phyloP scores from a whole-genome alignment of 1,140 invertebrate genomes.

The Cydia splendana region DNA sequence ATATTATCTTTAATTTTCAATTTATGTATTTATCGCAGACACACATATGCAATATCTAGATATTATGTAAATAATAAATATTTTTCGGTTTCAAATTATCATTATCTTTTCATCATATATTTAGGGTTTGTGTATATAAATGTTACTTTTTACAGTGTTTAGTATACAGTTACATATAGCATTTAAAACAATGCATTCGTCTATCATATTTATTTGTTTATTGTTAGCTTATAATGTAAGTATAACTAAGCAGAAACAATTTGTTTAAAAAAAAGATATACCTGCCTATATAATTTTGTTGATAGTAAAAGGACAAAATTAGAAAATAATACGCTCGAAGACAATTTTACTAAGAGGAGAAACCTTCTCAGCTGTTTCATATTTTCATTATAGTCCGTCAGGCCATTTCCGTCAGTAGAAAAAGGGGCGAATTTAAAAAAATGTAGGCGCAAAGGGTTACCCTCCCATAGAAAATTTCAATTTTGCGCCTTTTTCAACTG shows the following conservation, averaged over 20 bases:
- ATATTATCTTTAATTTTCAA: background rate
- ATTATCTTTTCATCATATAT: background rate
- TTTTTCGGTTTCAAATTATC: background rate
- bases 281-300: too few relatives aligned
- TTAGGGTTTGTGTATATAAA: background rate
- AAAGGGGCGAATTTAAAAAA: too few relatives aligned
- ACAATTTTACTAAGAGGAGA: too few relatives aligned
- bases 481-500: too few relatives aligned
- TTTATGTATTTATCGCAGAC: background rate
- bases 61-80: background rate
- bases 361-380: too few relatives aligned
- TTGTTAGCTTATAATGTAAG: constrained; percentile 15
- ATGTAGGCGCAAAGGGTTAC: too few relatives aligned
- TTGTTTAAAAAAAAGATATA: too few relatives aligned
- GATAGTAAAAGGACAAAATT: too few relatives aligned
- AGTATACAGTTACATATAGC: background rate
- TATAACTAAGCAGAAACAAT: background rate
- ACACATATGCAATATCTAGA: background rate
- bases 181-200: background rate
- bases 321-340: too few relatives aligned
- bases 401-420: too few relatives aligned
- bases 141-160: background rate
- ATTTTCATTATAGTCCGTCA: too few relatives aligned
- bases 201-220: constrained; percentile 3
- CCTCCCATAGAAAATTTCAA: too few relatives aligned